phyloP scores from a whole-genome alignment of 2,888 invertebrate species.

The Ceramica pisi region DNA sequence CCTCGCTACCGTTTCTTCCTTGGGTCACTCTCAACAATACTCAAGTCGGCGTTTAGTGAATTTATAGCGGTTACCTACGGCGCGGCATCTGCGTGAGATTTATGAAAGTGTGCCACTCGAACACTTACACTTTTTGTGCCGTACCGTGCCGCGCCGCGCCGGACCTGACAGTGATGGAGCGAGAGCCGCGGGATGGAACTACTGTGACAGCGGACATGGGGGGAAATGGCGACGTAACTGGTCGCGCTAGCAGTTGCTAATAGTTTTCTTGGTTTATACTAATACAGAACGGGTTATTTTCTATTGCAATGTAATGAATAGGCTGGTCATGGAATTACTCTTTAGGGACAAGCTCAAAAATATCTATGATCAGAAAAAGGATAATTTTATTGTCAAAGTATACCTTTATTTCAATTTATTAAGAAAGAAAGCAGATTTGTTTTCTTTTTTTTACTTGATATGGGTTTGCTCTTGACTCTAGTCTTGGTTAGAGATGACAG shows the following conservation, averaged over 20 bases:
- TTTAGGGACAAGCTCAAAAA: too few relatives aligned
- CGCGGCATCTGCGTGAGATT: conserved; percentile 82
- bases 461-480: too few relatives aligned
- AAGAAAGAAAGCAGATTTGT: too few relatives aligned
- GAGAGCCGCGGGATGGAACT: conserved; percentile 53
- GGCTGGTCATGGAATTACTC: too few relatives aligned
- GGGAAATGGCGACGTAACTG: conserved; percentile 1
- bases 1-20: conserved; percentile 27
- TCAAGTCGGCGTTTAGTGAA: conserved; percentile 71
- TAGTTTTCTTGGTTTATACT: not conserved
- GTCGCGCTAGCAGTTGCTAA: conserved; percentile 11
- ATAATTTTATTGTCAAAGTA: too few relatives aligned
- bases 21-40: conserved; percentile 46
- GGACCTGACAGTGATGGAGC: conserved; percentile 70
- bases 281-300: not conserved
- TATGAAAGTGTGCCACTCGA: conserved; percentile 76
- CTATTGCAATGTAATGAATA: not conserved
- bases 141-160: conserved; percentile 44
- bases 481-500: too few relatives aligned
- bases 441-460: too few relatives aligned
- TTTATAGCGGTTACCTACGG: conserved; percentile 79
- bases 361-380: too few relatives aligned
- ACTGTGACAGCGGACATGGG: conserved; percentile 13
- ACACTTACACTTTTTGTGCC: conserved; percentile 72
- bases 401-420: too few relatives aligned